A percentile compares a stretch with the other conserved stretches of the same genome.
Conservation (phyloP, 2,797 vertebrate genomes). For the Limnodromus scolopaceus region DNA sequence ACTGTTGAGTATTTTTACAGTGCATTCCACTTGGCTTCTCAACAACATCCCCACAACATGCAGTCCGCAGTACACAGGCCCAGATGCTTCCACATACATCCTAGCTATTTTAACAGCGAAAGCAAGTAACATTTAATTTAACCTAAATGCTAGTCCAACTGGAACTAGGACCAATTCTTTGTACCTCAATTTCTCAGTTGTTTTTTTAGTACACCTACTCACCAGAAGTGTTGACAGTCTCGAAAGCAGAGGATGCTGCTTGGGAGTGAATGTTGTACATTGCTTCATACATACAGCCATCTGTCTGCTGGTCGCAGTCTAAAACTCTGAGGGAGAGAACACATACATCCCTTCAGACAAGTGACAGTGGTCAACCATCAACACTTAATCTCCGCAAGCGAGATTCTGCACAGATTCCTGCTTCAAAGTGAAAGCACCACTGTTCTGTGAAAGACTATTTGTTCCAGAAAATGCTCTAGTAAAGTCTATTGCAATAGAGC, state of each 20-base stretch:
- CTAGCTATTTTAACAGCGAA: neutral
- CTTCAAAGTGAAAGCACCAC: neutral
- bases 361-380: neutral
- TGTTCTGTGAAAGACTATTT: neutral
- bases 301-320: conserved; percentile 77
- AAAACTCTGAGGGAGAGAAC: conserved; percentile 50
- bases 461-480: neutral
- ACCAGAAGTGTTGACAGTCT: conserved; percentile 80
- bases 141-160: neutral
- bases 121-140: neutral
- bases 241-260: conserved; percentile 69
- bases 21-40: neutral
- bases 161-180: neutral
- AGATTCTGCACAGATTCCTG: neutral
- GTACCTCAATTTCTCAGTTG: neutral
- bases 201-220: conserved; percentile 34
- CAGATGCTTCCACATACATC: neutral
- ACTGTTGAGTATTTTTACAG: neutral
- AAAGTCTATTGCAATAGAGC: neutral
- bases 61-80: neutral
- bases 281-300: conserved; percentile 89
- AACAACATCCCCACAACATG: neutral
- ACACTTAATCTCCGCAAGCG: neutral
- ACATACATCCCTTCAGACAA: neutral
- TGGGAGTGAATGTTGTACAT: conserved; percentile 95